Percentiles rank a stretch among this genome's conserved stretches.
These are phyloP conservation scores for Ptilorrhoa leucosticta DNA, from an alignment of 2,113 vertebrate species.

Conservation along the genomic window DNA sequence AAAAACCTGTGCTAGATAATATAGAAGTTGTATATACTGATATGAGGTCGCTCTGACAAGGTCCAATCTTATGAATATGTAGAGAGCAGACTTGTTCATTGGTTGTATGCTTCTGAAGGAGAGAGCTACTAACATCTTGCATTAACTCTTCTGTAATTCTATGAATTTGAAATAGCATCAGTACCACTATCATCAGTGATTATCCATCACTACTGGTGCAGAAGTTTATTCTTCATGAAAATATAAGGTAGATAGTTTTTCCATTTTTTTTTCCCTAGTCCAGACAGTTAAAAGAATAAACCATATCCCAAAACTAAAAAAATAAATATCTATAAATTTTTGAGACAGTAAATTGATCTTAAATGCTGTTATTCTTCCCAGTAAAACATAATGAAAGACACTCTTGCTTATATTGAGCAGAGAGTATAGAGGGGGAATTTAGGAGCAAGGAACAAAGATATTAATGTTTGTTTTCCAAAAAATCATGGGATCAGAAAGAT, in stretches of 20 bases:
- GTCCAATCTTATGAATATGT: background rate
- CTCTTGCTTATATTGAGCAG: background rate
- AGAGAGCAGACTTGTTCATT: background rate
- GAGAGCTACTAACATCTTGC: background rate
- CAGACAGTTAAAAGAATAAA: background rate
- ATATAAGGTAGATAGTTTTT: background rate
- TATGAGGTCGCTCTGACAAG: background rate
- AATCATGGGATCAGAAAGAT: background rate
- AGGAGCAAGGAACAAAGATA: background rate
- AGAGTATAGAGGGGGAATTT: background rate
- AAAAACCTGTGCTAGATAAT: background rate
- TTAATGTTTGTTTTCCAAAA: background rate
- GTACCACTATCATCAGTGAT: background rate
- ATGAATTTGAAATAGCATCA: background rate
- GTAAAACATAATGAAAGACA: background rate
- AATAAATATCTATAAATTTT: background rate
- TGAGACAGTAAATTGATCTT: background rate
- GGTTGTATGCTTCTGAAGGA: background rate
- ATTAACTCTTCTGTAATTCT: background rate
- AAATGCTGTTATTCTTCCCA: background rate
- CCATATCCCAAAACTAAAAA: background rate
- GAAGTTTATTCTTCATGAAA: background rate
- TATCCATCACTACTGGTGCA: background rate
- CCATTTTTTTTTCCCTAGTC: background rate
- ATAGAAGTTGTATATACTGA: background rate